phyloP scores from a whole-genome alignment of 2,888 invertebrate species.

The Antheraea assamensis region DNA sequence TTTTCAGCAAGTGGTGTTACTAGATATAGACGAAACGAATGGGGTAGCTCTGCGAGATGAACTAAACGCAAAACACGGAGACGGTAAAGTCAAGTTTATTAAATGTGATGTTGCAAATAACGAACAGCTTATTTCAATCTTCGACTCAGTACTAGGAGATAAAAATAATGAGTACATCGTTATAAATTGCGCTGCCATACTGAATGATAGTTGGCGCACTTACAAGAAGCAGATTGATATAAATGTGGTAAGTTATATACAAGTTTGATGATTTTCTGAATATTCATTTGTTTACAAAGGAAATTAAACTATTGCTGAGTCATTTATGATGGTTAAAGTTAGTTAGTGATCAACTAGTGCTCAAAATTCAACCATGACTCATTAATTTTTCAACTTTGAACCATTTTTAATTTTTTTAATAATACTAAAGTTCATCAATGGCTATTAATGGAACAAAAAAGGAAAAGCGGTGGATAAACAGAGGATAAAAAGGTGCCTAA shows the following conservation, averaged over 20 bases:
- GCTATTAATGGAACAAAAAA: too few relatives aligned
- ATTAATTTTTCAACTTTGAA: too few relatives aligned
- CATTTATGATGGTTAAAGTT: too few relatives aligned
- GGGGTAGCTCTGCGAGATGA: slow-evolving; percentile 30
- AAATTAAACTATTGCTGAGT: too few relatives aligned
- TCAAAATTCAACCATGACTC: too few relatives aligned
- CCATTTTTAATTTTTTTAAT: too few relatives aligned
- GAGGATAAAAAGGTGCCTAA: too few relatives aligned
- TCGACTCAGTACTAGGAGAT: slow-evolving; percentile 25
- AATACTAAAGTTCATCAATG: too few relatives aligned
- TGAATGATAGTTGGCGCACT: slow-evolving; percentile 23
- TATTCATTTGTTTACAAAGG: not conserved
- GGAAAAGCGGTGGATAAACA: too few relatives aligned
- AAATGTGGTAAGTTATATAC: slow-evolving; percentile 24
- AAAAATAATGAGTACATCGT: slow-evolving; percentile 26
- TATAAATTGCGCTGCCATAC: slow-evolving; percentile 39
- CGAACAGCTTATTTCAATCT: slow-evolving; percentile 27
- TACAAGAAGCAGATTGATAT: slow-evolving; percentile 25
- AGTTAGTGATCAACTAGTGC: too few relatives aligned
- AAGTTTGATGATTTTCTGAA: not conserved
- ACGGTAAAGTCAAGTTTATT: slow-evolving; percentile 29
- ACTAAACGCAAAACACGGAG: slow-evolving; percentile 30
- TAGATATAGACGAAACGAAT: slow-evolving; percentile 31
- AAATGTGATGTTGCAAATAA: slow-evolving; percentile 35
- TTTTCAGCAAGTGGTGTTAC: slow-evolving; percentile 31